Evolutionary conservation across 1,140 invertebrate genomes (phyloP).

Genomic region (Samia ricini): DNA sequence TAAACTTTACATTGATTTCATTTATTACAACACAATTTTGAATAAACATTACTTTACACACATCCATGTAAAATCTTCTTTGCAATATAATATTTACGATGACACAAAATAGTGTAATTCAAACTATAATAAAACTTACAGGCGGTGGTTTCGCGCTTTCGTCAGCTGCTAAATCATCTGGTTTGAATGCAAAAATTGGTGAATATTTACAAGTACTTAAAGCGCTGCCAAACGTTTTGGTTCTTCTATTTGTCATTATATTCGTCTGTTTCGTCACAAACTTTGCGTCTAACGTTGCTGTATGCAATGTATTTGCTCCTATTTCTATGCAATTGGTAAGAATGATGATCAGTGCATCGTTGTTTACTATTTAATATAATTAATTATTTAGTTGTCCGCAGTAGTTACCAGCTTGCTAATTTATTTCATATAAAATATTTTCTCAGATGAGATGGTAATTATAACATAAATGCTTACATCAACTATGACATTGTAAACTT

Average conservation of each 20-base stretch:
- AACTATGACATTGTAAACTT: no score
- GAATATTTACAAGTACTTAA: slow-evolving; percentile 77
- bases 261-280: slow-evolving; percentile 82
- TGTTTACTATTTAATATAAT: no score
- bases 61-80: no score
- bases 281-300: slow-evolving; percentile 90
- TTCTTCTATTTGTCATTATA: slow-evolving; percentile 78
- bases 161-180: slow-evolving; percentile 83
- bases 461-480: no score
- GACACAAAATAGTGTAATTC: not conserved
- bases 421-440: no score
- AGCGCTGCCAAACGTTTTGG: slow-evolving; percentile 72
- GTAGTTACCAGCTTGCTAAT: no score
- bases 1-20: not conserved
- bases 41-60: no score
- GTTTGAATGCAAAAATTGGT: slow-evolving; percentile 86
- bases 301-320: slow-evolving; percentile 88
- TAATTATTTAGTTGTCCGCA: no score
- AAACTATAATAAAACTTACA: slow-evolving; percentile 35
- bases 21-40: no score
- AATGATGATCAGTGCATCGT: no score
- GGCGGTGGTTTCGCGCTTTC: slow-evolving; percentile 93
- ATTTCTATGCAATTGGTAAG: slow-evolving; percentile 87
- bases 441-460: no score
- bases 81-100: no score